Evolutionary conservation across 2,113 vertebrate species (phyloP).

Genomic region (Orthonyx spaldingii): DNA sequence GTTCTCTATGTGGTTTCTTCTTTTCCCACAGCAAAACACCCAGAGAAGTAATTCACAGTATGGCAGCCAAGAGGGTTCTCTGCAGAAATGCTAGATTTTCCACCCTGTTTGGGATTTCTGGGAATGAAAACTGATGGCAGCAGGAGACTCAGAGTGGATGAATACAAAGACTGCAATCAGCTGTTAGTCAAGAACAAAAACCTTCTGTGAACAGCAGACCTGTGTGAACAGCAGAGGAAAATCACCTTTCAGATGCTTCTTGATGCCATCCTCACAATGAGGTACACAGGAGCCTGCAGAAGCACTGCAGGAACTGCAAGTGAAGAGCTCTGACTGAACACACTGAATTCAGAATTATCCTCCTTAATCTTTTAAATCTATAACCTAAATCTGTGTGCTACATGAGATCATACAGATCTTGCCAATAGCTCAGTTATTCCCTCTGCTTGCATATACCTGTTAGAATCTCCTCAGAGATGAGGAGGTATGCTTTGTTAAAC

Average conservation of each 20-base stretch:
- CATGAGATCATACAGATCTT: background rate
- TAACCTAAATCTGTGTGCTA: background rate
- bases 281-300: background rate
- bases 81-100: background rate
- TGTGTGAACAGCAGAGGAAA: background rate
- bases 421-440: background rate
- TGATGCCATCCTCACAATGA: fast-evolving
- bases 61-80: fast-evolving
- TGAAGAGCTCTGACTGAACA: background rate
- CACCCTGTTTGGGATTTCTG: background rate
- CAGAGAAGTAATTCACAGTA: background rate
- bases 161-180: background rate
- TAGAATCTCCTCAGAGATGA: background rate
- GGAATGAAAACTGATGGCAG: background rate
- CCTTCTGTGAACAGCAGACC: background rate
- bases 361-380: background rate
- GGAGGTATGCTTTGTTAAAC: background rate
- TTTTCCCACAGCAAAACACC: background rate
- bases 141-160: background rate
- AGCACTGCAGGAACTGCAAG: background rate
- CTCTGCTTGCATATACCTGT: background rate
- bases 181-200: background rate
- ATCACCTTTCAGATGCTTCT: background rate
- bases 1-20: background rate
- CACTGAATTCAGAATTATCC: background rate